Conservation (phyloP, 1,140 invertebrate genomes). For the Temnothorax curvispinosus region DNA sequence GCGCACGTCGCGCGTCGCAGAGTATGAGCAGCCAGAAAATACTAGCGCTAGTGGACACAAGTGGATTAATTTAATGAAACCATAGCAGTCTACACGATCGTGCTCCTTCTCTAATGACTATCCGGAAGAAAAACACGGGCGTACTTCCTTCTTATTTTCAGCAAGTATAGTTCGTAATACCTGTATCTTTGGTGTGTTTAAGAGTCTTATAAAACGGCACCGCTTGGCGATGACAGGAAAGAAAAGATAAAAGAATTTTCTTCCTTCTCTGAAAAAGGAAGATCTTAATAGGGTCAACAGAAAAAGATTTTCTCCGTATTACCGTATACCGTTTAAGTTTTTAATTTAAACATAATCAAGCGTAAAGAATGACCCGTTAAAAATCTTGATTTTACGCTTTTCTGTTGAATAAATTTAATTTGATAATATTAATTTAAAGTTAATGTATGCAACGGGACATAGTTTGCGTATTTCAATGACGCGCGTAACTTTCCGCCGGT, state of each 20-base stretch:
- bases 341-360: neutral
- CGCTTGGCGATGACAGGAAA: neutral
- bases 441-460: neutral
- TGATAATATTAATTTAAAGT: constrained; percentile 21
- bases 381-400: neutral
- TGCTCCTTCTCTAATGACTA: neutral
- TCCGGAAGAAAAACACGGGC: constrained; percentile 9
- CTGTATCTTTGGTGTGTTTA: constrained; percentile 11
- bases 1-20: neutral
- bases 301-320: neutral
- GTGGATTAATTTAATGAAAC: constrained; percentile 44
- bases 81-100: constrained; percentile 8
- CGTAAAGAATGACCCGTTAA: neutral
- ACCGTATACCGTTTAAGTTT: too few relatives aligned
- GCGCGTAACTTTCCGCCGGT: neutral
- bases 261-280: neutral
- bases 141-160: constrained; percentile 21
- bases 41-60: neutral
- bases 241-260: neutral
- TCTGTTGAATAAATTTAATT: neutral
- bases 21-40: neutral
- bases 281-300: neutral
- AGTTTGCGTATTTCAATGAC: neutral
- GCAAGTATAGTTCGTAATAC: neutral
- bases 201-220: constrained; percentile 22